Evolutionary conservation across 2,113 vertebrate genomes (phyloP).

Genomic region (Platanista minor): DNA sequence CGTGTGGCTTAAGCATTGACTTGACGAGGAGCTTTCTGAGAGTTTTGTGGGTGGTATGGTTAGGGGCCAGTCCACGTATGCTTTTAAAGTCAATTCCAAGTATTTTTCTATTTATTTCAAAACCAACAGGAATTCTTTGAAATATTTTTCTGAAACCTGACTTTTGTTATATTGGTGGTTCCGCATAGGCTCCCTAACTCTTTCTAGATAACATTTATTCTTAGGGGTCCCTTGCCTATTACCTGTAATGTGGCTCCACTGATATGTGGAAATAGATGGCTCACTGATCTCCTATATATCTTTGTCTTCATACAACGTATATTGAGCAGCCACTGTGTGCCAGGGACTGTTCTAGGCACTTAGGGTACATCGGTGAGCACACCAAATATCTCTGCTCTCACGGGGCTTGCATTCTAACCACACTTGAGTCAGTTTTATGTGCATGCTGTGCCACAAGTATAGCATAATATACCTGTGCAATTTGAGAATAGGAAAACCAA

Average conservation of each 20-base stretch:
- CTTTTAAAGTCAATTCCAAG: neutral
- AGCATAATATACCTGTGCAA: neutral
- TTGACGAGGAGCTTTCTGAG: neutral
- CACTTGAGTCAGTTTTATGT: neutral
- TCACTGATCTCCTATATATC: neutral
- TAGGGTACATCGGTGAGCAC: neutral
- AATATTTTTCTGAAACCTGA: neutral
- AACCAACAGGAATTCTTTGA: constrained; percentile 19
- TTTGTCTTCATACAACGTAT: neutral
- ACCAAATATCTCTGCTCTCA: neutral
- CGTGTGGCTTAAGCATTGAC: neutral
- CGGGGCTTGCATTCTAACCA: neutral
- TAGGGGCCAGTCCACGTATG: neutral
- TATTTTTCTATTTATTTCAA: constrained; percentile 16
- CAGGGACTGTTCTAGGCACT: neutral
- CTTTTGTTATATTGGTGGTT: neutral
- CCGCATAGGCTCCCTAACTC: neutral
- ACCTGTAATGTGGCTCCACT: neutral
- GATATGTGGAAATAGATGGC: neutral
- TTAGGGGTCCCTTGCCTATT: neutral
- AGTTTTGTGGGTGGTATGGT: neutral
- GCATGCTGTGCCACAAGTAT: neutral
- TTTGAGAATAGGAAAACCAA: neutral
- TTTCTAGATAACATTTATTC: neutral
- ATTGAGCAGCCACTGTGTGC: neutral